These are phyloP conservation scores for Eupsittula cactorum DNA, from an alignment of 2,113 vertebrate genomes.

Conservation along the genomic window DNA sequence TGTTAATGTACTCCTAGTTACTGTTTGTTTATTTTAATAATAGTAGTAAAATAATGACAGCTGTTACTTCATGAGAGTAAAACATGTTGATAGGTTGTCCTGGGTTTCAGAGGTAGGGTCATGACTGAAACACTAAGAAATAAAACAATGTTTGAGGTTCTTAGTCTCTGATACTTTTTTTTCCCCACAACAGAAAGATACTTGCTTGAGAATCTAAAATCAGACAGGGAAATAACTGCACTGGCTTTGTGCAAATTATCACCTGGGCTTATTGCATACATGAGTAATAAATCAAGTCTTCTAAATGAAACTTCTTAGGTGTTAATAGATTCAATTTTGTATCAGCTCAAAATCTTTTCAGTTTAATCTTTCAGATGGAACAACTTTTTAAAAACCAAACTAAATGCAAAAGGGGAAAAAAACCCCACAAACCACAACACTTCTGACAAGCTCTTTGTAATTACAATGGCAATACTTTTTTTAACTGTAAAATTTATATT, in stretches of 20 bases:
- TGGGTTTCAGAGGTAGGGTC: background rate
- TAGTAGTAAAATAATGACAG: background rate
- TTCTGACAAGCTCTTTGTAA: too few relatives aligned
- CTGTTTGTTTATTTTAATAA: background rate
- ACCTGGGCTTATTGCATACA: background rate
- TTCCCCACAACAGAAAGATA: background rate
- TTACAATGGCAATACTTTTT: too few relatives aligned
- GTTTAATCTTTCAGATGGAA: background rate
- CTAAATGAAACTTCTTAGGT: background rate
- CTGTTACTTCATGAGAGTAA: background rate
- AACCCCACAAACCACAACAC: background rate
- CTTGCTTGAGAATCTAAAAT: background rate
- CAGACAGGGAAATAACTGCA: background rate
- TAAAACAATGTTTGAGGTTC: background rate
- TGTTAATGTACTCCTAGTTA: background rate
- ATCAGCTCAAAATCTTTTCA: background rate
- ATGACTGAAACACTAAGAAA: background rate
- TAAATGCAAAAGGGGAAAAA: background rate
- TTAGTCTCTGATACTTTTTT: background rate
- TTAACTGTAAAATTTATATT: too few relatives aligned
- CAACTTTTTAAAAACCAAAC: background rate
- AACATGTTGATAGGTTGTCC: background rate
- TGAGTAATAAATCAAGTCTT: background rate
- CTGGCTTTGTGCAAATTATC: background rate
- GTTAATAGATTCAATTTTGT: background rate